Base-by-base conservation (phyloP, 2,113 vertebrate species). In the Salvelinus sp. region DNA sequence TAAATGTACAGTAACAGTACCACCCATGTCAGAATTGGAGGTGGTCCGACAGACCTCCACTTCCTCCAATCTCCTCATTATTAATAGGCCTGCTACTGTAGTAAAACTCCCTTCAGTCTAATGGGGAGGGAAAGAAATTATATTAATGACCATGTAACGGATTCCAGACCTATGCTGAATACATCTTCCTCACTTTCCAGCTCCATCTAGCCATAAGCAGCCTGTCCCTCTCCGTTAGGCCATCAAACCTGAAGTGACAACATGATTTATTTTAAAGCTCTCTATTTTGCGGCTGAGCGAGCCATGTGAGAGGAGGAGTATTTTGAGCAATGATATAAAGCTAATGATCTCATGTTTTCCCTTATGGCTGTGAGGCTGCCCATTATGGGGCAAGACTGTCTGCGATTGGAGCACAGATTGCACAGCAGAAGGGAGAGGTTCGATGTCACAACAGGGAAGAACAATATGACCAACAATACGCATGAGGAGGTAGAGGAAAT, bases 101-200 rank as follows among this genome's bases (percentile, higher is more conserved):
- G 14, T 65, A 20, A 25, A 50, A 57, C 58, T 71, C 79, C 50
- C 62, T 22, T 54, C 50, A 16, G 50, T 73, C 25, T 79, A 57
- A 81, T 76, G 67, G 81, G 76, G 71, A 69, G 27, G 18, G 68
- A 72, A 73, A 18, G 28, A 76, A 88, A 79, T 80, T 68, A 74
- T 70, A 85, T 82, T 77, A 87, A 89, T 86, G 83, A 82, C 83
- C 82, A 69, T 74, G 79, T 78, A 81, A 74, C 68, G 9, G 33
- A 28, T 64, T 48, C 73, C 64, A 33, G 63, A 78, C 80, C 79
- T 81, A 85, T 47, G 27, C 76, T 66, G 57, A 81, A 88, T 74
- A 76, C 30, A 14, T 73, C 72, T 38, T 63, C 57, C 64, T 74
- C 54, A 50, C 14, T 73, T 58, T 78, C 75, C 44, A 57, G 20